Conservation (phyloP, 35 echinoderm and acorn worm species). For the Ophiothrix spiculata region DNA sequence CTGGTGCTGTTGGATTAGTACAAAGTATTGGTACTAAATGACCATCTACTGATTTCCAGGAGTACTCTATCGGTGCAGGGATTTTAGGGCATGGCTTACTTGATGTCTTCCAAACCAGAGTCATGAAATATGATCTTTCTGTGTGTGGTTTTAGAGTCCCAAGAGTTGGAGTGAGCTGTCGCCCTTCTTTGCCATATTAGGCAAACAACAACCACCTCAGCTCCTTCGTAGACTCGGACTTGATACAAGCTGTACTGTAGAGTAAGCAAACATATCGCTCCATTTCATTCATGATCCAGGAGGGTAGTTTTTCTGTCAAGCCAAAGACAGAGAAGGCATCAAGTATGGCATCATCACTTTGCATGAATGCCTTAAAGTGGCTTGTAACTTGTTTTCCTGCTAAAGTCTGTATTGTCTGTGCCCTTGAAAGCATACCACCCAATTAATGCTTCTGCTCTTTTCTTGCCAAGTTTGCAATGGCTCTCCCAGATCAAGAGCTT, state of each 20-base stretch:
- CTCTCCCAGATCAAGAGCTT: not conserved
- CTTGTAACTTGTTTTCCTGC: not conserved
- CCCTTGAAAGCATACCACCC: conserved; percentile 10
- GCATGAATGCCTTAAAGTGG: not conserved
- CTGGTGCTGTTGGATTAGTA: not conserved
- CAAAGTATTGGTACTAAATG: not conserved
- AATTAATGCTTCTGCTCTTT: not conserved
- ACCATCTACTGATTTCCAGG: not conserved
- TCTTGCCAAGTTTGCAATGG: not conserved
- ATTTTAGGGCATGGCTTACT: not conserved
- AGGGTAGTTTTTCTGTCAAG: not conserved
- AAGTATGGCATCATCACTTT: not conserved
- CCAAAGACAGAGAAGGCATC: not conserved
- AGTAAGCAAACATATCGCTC: not conserved
- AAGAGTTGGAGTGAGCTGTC: not conserved
- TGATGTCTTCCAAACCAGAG: not conserved
- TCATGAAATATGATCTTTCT: not conserved
- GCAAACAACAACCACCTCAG: not conserved
- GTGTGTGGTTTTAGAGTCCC: not conserved
- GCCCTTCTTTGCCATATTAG: not conserved
- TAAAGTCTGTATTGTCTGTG: conserved; percentile 5
- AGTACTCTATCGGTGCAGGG: not conserved
- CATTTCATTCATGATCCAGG: not conserved
- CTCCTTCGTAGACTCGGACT: not conserved
- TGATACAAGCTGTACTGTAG: not conserved